phyloP scores from a whole-genome alignment of 2,888 invertebrate species.

The Helleia helle region DNA sequence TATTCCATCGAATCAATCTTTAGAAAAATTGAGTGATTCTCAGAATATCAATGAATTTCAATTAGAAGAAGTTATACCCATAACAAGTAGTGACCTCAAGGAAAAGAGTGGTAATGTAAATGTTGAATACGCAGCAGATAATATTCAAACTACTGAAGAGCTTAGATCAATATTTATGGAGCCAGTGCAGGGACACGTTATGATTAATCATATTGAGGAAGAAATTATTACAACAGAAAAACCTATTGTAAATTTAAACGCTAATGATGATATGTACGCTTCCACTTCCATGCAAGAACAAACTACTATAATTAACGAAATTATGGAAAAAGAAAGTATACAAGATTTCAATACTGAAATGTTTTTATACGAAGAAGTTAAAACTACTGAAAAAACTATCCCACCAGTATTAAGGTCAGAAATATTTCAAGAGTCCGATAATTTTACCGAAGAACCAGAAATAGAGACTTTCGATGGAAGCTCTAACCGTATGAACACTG shows the following conservation, averaged over 20 bases:
- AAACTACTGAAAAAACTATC: neutral
- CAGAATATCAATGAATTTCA: neutral
- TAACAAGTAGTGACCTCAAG: neutral
- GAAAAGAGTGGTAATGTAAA: neutral
- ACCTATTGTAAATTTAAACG: neutral
- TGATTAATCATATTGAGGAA: neutral
- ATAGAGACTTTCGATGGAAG: neutral
- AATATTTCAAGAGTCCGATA: neutral
- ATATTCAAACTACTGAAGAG: neutral
- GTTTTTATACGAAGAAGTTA: neutral
- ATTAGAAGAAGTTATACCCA: neutral
- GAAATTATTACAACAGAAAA: neutral
- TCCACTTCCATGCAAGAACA: neutral
- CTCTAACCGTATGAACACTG: neutral
- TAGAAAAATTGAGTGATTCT: neutral
- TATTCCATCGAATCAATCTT: too few relatives aligned
- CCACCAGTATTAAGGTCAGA: neutral
- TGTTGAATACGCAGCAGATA: too few relatives aligned
- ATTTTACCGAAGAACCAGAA: neutral
- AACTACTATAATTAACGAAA: neutral
- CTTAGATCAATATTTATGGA: neutral
- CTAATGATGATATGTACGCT: neutral
- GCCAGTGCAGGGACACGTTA: neutral
- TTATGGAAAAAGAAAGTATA: neutral
- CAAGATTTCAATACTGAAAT: neutral